Conservation (phyloP, 2,888 invertebrate genomes). For the Muschampia plurimacula region DNA sequence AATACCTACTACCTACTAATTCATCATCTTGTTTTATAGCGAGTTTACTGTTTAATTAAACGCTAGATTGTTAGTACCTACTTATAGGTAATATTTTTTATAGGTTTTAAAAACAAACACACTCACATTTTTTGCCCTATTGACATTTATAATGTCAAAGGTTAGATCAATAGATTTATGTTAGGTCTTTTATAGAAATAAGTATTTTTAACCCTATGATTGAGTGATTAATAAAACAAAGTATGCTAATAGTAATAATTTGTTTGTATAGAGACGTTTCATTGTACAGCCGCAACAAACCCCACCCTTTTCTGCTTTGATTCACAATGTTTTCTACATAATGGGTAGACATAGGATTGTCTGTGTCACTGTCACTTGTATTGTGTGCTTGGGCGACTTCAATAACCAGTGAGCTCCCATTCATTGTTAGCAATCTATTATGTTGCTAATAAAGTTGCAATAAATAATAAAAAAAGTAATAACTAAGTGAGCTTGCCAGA, state of each 20-base stretch:
- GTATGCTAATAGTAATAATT: no score
- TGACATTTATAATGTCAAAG: neutral
- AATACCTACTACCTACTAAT: slow-evolving; percentile 41
- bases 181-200: no score
- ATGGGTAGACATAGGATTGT: neutral
- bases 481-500: no score
- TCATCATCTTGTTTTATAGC: neutral
- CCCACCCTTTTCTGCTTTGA: neutral
- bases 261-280: no score
- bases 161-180: neutral
- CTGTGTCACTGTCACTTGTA: neutral
- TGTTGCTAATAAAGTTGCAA: no score
- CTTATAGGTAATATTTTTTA: neutral
- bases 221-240: no score
- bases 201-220: no score
- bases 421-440: no score
- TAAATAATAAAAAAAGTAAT: no score
- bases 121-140: neutral
- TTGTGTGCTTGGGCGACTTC: neutral
- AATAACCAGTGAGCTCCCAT: no score
- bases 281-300: neutral
- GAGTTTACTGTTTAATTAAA: neutral
- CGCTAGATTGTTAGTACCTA: neutral
- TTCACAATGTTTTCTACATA: neutral
- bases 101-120: slow-evolving; percentile 1